phyloP scores from a whole-genome alignment of 2,888 invertebrate species.

The Tachina grossa region DNA sequence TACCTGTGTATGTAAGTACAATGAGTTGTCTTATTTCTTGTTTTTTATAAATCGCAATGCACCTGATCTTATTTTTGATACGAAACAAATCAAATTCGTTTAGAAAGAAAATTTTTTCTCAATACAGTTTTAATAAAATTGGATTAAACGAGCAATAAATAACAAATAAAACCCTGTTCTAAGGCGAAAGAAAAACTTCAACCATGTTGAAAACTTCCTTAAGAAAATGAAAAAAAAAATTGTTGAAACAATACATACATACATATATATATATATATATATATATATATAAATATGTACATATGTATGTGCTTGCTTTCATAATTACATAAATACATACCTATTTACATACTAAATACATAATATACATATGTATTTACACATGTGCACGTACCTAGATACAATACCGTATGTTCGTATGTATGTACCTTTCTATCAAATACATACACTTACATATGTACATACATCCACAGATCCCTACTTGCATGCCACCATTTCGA shows the following conservation, averaged over 20 bases:
- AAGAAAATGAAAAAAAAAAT: constrained; percentile 28
- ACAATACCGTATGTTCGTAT: too few species aligned
- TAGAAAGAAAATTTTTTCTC: constrained; percentile 41
- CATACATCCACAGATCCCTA: too few species aligned
- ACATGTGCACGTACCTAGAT: not conserved
- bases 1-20: too few species aligned
- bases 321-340: not conserved
- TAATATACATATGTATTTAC: too few species aligned
- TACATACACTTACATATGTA: too few species aligned
- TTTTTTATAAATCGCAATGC: not conserved
- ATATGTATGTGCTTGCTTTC: too few species aligned
- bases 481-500: not conserved
- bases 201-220: constrained; percentile 67
- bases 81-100: constrained; percentile 53
- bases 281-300: too few species aligned
- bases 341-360: not conserved
- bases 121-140: constrained; percentile 61
- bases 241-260: constrained; percentile 43
- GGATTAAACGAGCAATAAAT: constrained; percentile 49
- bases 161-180: constrained; percentile 54
- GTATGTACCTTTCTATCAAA: too few species aligned
- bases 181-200: constrained; percentile 52
- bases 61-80: not conserved
- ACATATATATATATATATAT: not conserved
- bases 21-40: not conserved